Evolutionary conservation across 2,888 invertebrate species (phyloP).

Genomic region (Lobophora halterata): DNA sequence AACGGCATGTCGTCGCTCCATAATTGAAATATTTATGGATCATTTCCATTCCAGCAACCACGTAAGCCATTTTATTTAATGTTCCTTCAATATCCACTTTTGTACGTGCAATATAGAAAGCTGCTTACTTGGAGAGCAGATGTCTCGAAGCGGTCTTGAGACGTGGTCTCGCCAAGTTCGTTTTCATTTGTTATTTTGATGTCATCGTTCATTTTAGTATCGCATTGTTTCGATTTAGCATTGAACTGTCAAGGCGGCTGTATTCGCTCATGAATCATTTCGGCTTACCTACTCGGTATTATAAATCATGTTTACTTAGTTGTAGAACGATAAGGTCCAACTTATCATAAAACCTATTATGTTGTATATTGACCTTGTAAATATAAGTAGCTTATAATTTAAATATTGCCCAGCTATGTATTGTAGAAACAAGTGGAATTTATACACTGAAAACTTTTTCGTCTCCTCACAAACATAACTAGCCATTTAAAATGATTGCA

Average conservation of each 20-base stretch:
- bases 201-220: conserved; percentile 30
- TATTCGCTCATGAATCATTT: conserved; percentile 29
- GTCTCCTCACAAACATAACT: no score
- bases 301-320: conserved; percentile 10
- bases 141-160: conserved; percentile 16
- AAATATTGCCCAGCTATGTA: no score
- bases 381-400: no score
- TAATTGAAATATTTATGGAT: conserved; percentile 17
- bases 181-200: conserved; percentile 28
- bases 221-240: conserved; percentile 30
- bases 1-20: conserved; percentile 17
- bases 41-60: conserved; percentile 16
- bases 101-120: conserved; percentile 20
- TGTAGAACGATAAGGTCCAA: background rate
- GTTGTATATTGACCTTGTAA: background rate
- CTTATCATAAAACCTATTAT: no score
- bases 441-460: no score
- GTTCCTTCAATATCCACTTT: conserved; percentile 19
- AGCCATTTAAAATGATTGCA: no score
- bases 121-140: conserved; percentile 17
- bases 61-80: conserved; percentile 20
- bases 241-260: conserved; percentile 25
- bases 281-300: conserved; percentile 13
- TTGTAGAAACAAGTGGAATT: no score
- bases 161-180: conserved; percentile 24